Conservation (phyloP, 2,888 invertebrate genomes). For the Eupithecia subumbrata region DNA sequence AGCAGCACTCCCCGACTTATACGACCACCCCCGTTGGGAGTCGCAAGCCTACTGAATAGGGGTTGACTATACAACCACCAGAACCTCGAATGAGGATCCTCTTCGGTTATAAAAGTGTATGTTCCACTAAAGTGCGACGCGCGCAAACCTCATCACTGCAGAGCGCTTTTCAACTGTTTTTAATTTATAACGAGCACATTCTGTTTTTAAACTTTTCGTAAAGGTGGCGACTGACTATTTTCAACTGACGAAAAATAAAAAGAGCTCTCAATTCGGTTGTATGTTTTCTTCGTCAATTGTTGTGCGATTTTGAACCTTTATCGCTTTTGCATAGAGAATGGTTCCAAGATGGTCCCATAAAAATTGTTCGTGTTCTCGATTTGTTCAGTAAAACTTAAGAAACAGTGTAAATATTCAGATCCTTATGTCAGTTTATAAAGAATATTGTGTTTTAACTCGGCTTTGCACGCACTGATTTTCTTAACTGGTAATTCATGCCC, state of each 20-base stretch:
- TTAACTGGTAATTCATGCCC: too few relatives aligned
- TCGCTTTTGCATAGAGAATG: too few relatives aligned
- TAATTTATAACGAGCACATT: background rate
- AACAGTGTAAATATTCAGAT: too few relatives aligned
- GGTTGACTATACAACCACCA: constrained; percentile 14
- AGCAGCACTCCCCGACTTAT: background rate
- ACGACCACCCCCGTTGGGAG: constrained; percentile 47
- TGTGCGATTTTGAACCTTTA: too few relatives aligned
- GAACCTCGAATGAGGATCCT: background rate
- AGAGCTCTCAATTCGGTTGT: too few relatives aligned
- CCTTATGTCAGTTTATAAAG: too few relatives aligned
- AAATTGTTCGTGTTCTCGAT: too few relatives aligned
- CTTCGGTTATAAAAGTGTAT: background rate
- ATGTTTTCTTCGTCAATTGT: too few relatives aligned
- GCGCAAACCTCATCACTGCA: background rate
- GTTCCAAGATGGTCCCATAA: too few relatives aligned
- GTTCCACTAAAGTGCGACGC: background rate
- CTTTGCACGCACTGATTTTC: too few relatives aligned
- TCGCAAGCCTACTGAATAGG: constrained; percentile 46
- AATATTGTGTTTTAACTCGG: too few relatives aligned
- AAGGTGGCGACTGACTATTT: background rate
- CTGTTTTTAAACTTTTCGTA: background rate
- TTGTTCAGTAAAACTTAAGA: too few relatives aligned
- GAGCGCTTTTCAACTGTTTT: constrained; percentile 5
- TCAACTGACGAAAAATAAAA: background rate